Conservation (phyloP, 2,113 vertebrate species). For the Himantopus leucocephalus region DNA sequence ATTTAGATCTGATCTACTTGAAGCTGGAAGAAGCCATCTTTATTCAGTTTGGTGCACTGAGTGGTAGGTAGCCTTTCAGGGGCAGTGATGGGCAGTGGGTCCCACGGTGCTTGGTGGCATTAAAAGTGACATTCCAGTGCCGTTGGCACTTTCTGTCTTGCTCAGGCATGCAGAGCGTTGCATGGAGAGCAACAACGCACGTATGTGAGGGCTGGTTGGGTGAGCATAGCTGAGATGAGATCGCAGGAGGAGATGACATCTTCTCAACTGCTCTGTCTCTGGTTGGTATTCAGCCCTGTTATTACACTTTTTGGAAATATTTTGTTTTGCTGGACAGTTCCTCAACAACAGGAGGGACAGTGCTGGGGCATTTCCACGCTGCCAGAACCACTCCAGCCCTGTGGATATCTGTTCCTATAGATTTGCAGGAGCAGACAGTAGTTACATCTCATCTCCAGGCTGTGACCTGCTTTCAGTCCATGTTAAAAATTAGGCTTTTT, state of each 20-base stretch:
- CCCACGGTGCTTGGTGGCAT: background rate
- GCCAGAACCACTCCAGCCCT: background rate
- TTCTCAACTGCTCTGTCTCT: background rate
- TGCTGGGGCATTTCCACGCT: background rate
- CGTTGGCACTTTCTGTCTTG: background rate
- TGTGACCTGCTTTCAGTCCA: background rate
- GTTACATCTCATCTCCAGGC: background rate
- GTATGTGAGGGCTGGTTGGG: background rate
- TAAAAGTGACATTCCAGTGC: background rate
- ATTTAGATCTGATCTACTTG: background rate
- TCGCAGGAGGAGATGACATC: background rate
- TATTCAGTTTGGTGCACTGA: background rate
- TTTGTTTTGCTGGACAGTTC: conserved; percentile 41
- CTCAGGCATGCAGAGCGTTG: background rate
- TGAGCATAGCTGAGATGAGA: background rate
- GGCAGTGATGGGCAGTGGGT: background rate
- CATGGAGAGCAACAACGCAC: background rate
- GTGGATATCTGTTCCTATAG: background rate
- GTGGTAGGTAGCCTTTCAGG: background rate
- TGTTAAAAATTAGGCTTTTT: background rate
- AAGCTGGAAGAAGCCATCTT: background rate
- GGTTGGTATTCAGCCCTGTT: background rate
- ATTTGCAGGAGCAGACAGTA: background rate
- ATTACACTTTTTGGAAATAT: background rate
- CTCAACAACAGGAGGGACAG: background rate